Evolutionary conservation across 64 coral and sea anemone species (phyloP), one percentile per base, ranked within the genome.

Genomic region (Trachythela sp.): DNA sequence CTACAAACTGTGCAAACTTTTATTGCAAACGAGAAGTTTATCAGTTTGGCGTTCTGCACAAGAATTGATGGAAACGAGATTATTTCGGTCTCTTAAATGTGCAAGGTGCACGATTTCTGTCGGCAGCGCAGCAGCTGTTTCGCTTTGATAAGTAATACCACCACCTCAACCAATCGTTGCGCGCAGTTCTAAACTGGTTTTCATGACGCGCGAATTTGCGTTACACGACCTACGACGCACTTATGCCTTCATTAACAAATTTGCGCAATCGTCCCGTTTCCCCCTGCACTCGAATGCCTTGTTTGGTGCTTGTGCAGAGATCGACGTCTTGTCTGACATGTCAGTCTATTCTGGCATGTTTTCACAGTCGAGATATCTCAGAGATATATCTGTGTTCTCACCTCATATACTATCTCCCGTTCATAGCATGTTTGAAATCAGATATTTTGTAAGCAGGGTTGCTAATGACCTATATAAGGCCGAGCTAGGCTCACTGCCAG

Each of bases 381-480:
- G 75, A 64, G 75, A 80, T 80, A 77, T 77, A 80, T 80, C 75
- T 37, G 75, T 80, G 75, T 80, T 80, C 75, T 80, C 75, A 80
- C 75, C 75, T 80, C 75, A 13, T 80, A 80, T 37, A 80, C 31
- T 39, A 80, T 80, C 31, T 80, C 75, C 37, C 75, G 37, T 80
- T 80, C 32, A 39, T 3, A 80, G 30, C 33, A 80, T 37, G 75
- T 36, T 80, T 80, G 4, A 35, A 80, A 80, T 80, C 75, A 80
- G 75, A 80, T 80, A 37, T 35, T 80, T 80, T 35, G 75, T 80
- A 34, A 80, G 75, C 31, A 13, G 14, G 75, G 13, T 39, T 37
- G 75, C 75, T 80, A 80, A 80, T 80, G 32, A 35, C 75, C 30
- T 80, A 35, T 64, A 64, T 64, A 64, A 64, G 56, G 56, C 3